A percentile compares a stretch with the other conserved stretches of the same genome.
phyloP scores from a whole-genome alignment of 1,140 invertebrate species.

The Danaus plexippus region DNA sequence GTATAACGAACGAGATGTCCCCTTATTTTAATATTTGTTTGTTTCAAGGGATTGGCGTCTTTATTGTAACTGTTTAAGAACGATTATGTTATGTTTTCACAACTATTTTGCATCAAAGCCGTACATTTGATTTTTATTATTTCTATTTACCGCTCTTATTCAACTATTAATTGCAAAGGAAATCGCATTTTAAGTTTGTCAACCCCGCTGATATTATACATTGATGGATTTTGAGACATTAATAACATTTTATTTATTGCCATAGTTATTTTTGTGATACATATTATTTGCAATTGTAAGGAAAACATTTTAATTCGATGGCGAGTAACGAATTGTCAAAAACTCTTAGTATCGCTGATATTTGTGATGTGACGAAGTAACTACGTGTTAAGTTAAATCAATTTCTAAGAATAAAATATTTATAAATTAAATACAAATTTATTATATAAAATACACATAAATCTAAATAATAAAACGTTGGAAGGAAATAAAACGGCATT shows the following conservation, averaged over 20 bases:
- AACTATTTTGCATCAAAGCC: conserved; percentile 24
- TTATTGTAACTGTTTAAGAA: conserved; percentile 14
- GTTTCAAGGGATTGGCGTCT: conserved; percentile 19
- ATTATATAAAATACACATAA: too few species aligned
- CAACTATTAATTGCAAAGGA: conserved; percentile 17
- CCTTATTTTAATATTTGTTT: conserved; percentile 59
- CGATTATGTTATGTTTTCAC: background rate
- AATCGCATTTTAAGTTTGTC: conserved; percentile 9
- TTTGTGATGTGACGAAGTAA: too few species aligned
- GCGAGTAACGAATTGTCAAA: too few species aligned
- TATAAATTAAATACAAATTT: too few species aligned
- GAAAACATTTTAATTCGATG: too few species aligned
- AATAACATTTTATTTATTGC: conserved; percentile 6
- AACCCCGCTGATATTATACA: too few species aligned
- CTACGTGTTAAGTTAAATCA: too few species aligned
- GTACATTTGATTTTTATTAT: conserved; percentile 36
- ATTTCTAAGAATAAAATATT: too few species aligned
- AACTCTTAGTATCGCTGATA: too few species aligned
- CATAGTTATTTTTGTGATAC: conserved; percentile 1
- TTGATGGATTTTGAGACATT: conserved; percentile 3
- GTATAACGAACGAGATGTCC: conserved; percentile 50
- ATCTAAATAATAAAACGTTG: too few species aligned
- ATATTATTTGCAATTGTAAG: too few species aligned
- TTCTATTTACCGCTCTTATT: conserved; percentile 28
- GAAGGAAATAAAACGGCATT: too few species aligned